phyloP scores from a whole-genome alignment of 1,140 invertebrate species.

The Colletes latitarsis region DNA sequence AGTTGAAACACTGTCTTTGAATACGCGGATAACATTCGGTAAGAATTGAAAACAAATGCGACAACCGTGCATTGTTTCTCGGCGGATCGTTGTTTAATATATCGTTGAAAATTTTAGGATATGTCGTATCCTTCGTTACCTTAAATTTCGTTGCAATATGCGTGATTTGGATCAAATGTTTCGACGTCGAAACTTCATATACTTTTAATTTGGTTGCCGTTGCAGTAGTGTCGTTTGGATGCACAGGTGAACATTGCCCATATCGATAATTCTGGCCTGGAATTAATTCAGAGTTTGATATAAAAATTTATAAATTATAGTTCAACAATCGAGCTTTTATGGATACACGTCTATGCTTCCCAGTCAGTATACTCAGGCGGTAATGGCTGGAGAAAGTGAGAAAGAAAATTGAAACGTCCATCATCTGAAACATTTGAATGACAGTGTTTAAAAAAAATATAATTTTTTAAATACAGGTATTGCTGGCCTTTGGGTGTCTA shows the following conservation, averaged over 20 bases:
- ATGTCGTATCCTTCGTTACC: constrained; percentile 90
- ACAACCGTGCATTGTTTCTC: not conserved
- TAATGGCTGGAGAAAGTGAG: constrained; percentile 96
- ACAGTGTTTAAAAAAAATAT: not conserved
- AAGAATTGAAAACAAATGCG: constrained; percentile 64
- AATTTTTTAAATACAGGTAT: constrained; percentile 82
- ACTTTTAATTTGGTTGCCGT: constrained; percentile 91
- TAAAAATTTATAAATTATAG: constrained; percentile 69
- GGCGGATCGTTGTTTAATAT: not conserved
- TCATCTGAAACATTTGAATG: not conserved
- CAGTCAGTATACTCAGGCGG: constrained; percentile 93
- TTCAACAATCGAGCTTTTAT: constrained; percentile 97
- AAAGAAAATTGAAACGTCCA: constrained; percentile 42
- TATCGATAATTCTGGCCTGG: not conserved
- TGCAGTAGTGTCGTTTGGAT: constrained; percentile 92
- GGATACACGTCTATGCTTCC: constrained; percentile 96
- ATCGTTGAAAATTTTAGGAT: constrained; percentile 82
- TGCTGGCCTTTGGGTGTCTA: constrained; percentile 92
- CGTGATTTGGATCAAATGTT: constrained; percentile 92
- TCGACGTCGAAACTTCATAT: constrained; percentile 87
- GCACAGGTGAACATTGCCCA: constrained; percentile 84
- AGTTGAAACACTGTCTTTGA: constrained; percentile 90
- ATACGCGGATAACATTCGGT: constrained; percentile 93
- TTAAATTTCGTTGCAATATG: constrained; percentile 91
- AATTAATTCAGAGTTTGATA: not conserved